Evolutionary conservation across 1,140 invertebrate genomes (phyloP), one percentile per base, ranked within the genome.

Genomic region (Oryctes rhinoceros): DNA sequence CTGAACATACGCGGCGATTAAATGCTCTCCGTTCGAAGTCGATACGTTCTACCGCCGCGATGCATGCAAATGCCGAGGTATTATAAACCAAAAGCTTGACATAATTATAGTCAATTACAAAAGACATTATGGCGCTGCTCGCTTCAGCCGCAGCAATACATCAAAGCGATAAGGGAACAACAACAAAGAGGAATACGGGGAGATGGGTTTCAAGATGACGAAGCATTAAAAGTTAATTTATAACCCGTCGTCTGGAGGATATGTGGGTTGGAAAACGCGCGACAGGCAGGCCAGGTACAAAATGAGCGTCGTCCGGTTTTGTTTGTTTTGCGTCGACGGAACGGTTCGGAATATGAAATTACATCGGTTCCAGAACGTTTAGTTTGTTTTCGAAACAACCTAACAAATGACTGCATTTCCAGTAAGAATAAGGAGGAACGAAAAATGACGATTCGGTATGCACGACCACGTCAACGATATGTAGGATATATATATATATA

Each of bases 31-130:
- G n/a, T 39, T 39, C 7, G 7, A 39, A 39, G 39, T 39, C 39
- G 39, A 39, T 39, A 39, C 39, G 39, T 59, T 15, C 13, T 15
- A 59, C 15, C 53, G 5, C 18, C 18, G 53, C 53, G 6, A 4
- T 71, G 20, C 13, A 71, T 71, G 20, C 20, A 71, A 71, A 71
- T 71, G 20, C 15, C 6, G 39, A 39, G 35, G 24, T 24, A 71
- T 35, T 71, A 71, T 71, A 24, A 71, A 24, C 65, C 15, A 24
- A 71, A 24, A 71, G 65, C 24, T 24, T 71, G 65, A 71, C 65
- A 71, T 71, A 71, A 71, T 71, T 71, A 71, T 71, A 71, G 65
- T 37, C 65, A 35, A 71, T 71, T 71, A 71, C 65, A 71, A 71
- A 71, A 71, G 24, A 71, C 20, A 71, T 71, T 71, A 71, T 7